Evolutionary conservation across 2,888 invertebrate species (phyloP), one percentile per base, ranked within the genome.

Genomic region (Meandrusa payeni): DNA sequence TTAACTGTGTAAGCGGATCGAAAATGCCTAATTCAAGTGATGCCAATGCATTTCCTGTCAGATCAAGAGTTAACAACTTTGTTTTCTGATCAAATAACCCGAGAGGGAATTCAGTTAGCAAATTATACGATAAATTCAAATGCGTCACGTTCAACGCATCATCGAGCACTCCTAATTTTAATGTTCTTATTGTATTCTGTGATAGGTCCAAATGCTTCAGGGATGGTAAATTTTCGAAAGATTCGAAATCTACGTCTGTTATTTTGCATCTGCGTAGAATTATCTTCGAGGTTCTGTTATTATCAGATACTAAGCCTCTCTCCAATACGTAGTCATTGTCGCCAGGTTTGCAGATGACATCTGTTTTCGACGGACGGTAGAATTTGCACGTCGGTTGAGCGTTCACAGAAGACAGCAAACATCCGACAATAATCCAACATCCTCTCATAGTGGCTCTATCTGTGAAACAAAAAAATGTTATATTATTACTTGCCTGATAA

Each of bases 41-140:
- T 1, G 46, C 48, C 1, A 78, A 48, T 37, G 39, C 59, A 22
- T 78, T 78, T 2, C 59, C 65, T 57, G 64, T 69, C 26, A 77
- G 57, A 55, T 78, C 75, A 3, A 80, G 52, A 1, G 63, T 38
- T 46, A 63, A 55, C 24, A 80, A 41, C 34, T 70, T 67, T 0
- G 61, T 54, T 45, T 60, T 68, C 22, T 69, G 56, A 45, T 78
- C 69, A 11, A 80, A 76, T 1, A 77, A 27, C 0, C 74, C 76
- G 1, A 71, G 49, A 1, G 70, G 69, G 10, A 78, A 59, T 3
- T 54, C 59, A 0, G 52, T 59, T 5, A 80, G 20, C 10, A 51
- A 33, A 49, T 78, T 80, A 24, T 64, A 44, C 0, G 77, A 75
- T 6, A 78, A 52, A 52, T 76, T 75, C 28, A 80, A 50, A 46